Conservation (phyloP, 2,113 vertebrate genomes). For the Antechinus flavipes region DNA sequence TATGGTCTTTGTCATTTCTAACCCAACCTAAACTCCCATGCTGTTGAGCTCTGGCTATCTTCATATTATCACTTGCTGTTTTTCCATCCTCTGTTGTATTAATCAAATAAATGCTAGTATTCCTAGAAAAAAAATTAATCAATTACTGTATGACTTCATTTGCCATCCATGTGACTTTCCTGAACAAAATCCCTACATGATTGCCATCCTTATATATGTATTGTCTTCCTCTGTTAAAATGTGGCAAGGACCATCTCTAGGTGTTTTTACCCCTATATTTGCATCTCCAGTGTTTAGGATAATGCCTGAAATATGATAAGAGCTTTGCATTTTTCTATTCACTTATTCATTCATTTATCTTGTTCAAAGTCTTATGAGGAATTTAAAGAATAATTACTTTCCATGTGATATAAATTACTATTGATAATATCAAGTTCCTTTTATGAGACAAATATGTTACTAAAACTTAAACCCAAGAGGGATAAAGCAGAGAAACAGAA, state of each 20-base stretch:
- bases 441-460: not conserved
- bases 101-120: not conserved
- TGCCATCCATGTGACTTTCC: not conserved
- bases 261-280: not conserved
- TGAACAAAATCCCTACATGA: not conserved
- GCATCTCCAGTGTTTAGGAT: not conserved
- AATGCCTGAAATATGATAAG: not conserved
- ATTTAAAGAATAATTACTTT: not conserved
- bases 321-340: not conserved
- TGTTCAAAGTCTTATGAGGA: not conserved
- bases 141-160: not conserved
- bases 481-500: not conserved
- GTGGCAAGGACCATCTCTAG: not conserved
- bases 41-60: not conserved
- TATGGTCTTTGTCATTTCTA: not conserved
- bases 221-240: not conserved
- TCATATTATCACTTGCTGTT: not conserved
- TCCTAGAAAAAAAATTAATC: not conserved
- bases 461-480: not conserved
- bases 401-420: not conserved
- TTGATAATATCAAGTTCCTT: not conserved
- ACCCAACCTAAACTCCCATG: not conserved
- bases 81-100: not conserved
- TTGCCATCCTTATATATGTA: not conserved
- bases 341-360: not conserved